phyloP scores from a whole-genome alignment of 2,888 invertebrate genomes.

The Sphecodes monilicornis region DNA sequence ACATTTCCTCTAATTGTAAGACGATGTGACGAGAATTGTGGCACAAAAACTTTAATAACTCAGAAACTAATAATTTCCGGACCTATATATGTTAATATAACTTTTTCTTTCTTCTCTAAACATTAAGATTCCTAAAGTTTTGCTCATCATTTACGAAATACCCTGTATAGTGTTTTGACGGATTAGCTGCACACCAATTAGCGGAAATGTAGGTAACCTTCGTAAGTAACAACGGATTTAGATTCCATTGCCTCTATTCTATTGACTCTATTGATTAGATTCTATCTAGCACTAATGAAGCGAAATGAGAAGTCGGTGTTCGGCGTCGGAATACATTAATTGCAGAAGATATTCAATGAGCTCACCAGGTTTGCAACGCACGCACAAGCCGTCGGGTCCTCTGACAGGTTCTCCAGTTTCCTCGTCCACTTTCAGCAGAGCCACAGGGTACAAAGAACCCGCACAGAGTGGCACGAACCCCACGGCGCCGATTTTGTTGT shows the following conservation, averaged over 20 bases:
- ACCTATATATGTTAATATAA: too few species aligned
- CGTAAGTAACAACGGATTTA: neutral
- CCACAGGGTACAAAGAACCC: slow-evolving; percentile 87
- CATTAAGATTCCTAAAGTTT: too few species aligned
- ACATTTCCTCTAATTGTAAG: too few species aligned
- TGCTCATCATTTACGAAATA: too few species aligned
- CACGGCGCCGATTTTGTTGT: slow-evolving; percentile 95
- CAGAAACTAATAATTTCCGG: too few species aligned
- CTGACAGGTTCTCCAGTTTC: slow-evolving; percentile 88
- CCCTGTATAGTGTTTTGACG: too few species aligned
- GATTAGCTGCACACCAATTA: too few species aligned
- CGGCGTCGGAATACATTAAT: neutral
- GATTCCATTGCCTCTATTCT: neutral
- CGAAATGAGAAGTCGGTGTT: neutral
- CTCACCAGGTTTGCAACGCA: slow-evolving; percentile 90
- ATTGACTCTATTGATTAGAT: neutral
- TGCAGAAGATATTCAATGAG: neutral
- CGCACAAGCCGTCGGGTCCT: slow-evolving; percentile 88
- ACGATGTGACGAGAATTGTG: too few species aligned
- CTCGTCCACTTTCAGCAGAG: slow-evolving; percentile 88
- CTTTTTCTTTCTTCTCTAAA: too few species aligned
- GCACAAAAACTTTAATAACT: too few species aligned
- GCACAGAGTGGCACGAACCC: slow-evolving; percentile 93
- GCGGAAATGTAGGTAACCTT: too few species aligned
- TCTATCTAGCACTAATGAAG: neutral